Evolutionary conservation across 2,888 invertebrate species (phyloP).

Genomic region (Cantharis nigra): DNA sequence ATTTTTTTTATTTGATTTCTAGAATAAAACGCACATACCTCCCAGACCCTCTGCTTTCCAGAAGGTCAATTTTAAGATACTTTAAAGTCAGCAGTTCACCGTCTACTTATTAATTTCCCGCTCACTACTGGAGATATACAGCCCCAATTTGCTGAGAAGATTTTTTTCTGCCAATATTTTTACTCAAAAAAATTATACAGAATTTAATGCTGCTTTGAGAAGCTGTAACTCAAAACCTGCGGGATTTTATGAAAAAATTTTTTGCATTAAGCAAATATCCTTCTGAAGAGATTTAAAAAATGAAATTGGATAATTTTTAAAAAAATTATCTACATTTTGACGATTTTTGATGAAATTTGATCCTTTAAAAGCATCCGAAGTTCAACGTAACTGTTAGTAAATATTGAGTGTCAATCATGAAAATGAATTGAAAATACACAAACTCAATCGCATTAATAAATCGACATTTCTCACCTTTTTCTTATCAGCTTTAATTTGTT

Average conservation of each 20-base stretch:
- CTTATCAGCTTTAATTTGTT: neutral
- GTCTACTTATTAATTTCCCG: too few species aligned
- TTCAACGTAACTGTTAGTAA: neutral
- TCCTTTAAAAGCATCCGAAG: neutral
- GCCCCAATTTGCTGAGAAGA: too few species aligned
- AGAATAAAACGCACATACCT: too few species aligned
- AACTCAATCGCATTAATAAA: neutral
- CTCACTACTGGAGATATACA: too few species aligned
- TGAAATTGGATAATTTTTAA: neutral
- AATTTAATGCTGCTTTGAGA: too few species aligned
- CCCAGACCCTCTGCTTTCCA: too few species aligned
- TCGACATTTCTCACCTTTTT: neutral
- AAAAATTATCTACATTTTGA: neutral
- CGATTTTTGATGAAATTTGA: neutral
- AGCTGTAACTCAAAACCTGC: neutral
- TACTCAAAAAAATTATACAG: too few species aligned
- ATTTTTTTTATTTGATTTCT: too few species aligned
- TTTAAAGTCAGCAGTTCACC: too few species aligned
- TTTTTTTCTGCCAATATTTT: too few species aligned
- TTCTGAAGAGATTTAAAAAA: neutral
- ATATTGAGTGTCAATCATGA: neutral
- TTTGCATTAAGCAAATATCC: neutral
- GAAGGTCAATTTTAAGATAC: too few species aligned
- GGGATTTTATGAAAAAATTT: neutral
- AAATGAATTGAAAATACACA: neutral